Evolutionary conservation across 2,113 vertebrate genomes (phyloP).

Genomic region (Tyrannus savana): DNA sequence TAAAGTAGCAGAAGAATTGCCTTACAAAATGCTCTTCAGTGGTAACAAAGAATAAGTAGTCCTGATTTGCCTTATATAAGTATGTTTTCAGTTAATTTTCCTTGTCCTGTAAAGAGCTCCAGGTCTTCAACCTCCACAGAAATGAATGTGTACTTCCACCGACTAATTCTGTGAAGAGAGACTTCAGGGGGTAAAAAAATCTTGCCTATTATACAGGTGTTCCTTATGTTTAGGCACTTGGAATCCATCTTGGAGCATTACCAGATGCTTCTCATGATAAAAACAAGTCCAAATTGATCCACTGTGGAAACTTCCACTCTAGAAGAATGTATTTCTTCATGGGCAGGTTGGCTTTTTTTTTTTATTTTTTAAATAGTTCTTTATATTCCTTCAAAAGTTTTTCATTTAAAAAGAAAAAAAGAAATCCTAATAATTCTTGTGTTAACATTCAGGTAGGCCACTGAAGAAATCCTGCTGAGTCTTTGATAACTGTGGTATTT

Average conservation of each 20-base stretch:
- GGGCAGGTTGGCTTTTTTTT: neutral
- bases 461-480: neutral
- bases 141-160: neutral
- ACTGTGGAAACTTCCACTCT: neutral
- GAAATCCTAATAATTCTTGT: neutral
- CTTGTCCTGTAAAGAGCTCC: neutral
- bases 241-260: neutral
- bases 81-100: neutral
- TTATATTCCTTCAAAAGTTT: neutral
- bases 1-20: neutral
- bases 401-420: neutral
- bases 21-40: neutral
- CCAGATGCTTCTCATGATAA: neutral
- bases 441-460: neutral
- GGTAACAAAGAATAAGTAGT: neutral
- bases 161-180: neutral
- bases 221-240: neutral
- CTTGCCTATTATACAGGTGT: neutral
- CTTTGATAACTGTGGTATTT: neutral
- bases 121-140: neutral
- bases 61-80: neutral
- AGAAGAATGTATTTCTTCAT: neutral
- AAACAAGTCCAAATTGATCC: neutral
- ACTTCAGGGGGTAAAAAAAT: neutral
- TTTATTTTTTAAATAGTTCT: neutral